Evolutionary conservation across 2,888 invertebrate species (phyloP).

Genomic region (Tetheella fluctuosa): DNA sequence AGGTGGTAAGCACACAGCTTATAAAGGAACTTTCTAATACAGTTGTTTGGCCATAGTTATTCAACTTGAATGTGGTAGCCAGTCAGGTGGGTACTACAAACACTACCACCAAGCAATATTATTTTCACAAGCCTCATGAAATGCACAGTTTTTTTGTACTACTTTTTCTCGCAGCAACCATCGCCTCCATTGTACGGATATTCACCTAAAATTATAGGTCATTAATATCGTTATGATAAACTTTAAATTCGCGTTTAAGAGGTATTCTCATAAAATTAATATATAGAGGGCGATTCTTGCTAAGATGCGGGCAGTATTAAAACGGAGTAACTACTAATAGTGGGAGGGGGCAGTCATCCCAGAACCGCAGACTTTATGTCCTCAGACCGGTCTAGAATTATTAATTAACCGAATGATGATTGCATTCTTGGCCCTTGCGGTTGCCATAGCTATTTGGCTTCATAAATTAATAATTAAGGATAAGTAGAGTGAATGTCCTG

Average conservation of each 20-base stretch:
- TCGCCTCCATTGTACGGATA: too few relatives aligned
- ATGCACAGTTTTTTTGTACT: too few relatives aligned
- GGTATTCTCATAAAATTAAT: constrained; percentile 68
- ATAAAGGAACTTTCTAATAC: too few relatives aligned
- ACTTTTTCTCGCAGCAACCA: too few relatives aligned
- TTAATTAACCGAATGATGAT: constrained; percentile 80
- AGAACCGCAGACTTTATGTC: constrained; percentile 77
- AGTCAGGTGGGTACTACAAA: too few relatives aligned
- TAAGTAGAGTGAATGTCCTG: constrained; percentile 1
- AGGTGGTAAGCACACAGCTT: too few relatives aligned
- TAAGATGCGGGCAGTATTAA: constrained; percentile 77
- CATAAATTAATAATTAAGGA: constrained; percentile 49
- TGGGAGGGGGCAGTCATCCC: constrained; percentile 45
- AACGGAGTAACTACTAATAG: constrained; percentile 75
- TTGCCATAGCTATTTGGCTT: constrained; percentile 56
- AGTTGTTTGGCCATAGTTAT: too few relatives aligned
- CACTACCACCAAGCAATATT: too few relatives aligned
- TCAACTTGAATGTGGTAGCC: too few relatives aligned
- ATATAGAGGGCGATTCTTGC: constrained; percentile 69
- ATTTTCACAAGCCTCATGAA: too few relatives aligned
- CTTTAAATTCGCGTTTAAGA: constrained; percentile 37
- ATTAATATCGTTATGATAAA: too few relatives aligned
- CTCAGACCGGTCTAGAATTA: constrained; percentile 79
- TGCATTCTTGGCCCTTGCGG: constrained; percentile 71
- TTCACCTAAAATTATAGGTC: neutral